Base-by-base conservation (phyloP, 1,140 invertebrate species). In the Eufriesea mexicana region DNA sequence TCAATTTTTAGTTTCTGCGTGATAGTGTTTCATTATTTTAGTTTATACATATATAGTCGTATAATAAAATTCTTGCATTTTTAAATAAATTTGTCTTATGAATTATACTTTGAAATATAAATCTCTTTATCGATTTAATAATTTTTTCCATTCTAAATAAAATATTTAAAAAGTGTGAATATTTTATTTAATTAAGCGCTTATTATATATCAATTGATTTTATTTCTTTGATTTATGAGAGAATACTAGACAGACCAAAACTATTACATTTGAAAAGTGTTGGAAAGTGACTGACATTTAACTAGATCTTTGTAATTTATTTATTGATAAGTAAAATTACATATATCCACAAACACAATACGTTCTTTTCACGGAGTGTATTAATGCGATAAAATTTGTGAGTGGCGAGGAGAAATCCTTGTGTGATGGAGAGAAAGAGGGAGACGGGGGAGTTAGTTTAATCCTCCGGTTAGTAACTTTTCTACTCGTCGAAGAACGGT, bases 261-360 rank as follows among this genome's bases (percentile, higher is more conserved):
- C 2, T 16, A 16, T 14, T 59, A 6, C 12, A 61, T 61, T 61
- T 70, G 10, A 14, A n/a, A 16, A 10, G 2, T 28, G 25, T 20
- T 54, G 0, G 51, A 42, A 25, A 51, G 18, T 67, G 45, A 49
- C n/a, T 47, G 20, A 59, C 7, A 67, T 77, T 72, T 72, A 72
- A 84, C 76, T 83, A 74, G 64, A 83, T 83, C 85, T 87, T 91
- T 91, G 83, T 89, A 90, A 89, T 91, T 91, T 88, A 85, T 92
- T 92, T 92, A 92, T 92, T 92, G 91, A 92, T 92, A 92, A 92
- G 91, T 92, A 91, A 92, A 92, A 92, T 92, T 92, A 92, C 91
- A 92, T 91, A 92, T 91, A 92, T 92, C 91, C 90, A 92, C 91
- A 92, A 92, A 92, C 89, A 90, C 91, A 92, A 92, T 92, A 91